phyloP scores from a whole-genome alignment of 1,140 invertebrate species.

The Zaprionus ghesquierei region DNA sequence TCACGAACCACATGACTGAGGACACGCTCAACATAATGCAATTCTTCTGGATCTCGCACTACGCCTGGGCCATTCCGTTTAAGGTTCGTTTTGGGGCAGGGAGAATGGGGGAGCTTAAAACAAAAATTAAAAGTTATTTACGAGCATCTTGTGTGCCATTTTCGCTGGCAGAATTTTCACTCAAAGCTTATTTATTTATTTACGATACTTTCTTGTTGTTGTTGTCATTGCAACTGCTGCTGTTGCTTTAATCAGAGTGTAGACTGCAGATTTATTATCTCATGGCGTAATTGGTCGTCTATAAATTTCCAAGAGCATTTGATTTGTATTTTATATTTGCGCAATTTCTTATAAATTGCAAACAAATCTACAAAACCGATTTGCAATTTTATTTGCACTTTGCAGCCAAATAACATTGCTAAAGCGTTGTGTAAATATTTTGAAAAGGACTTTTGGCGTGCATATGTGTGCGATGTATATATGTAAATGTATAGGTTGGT shows the following conservation, averaged over 20 bases:
- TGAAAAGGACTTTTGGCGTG: background rate
- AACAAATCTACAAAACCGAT: conserved; percentile 13
- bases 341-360: conserved; percentile 30
- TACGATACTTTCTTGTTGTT: conserved; percentile 22
- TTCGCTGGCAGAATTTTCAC: conserved; percentile 34
- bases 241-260: conserved; percentile 26
- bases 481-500: background rate
- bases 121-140: conserved; percentile 47
- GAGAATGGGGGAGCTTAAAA: background rate
- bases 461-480: background rate
- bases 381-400: conserved; percentile 27
- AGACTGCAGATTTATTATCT: conserved; percentile 43
- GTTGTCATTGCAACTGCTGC: conserved; percentile 5
- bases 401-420: conserved; percentile 32
- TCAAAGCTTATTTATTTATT: conserved; percentile 55
- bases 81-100: conserved; percentile 85
- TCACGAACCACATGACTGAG: conserved; percentile 92
- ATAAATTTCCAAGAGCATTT: conserved; percentile 62
- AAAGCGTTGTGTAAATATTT: conserved; percentile 37
- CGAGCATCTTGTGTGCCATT: conserved; percentile 71
- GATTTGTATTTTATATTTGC: conserved; percentile 40
- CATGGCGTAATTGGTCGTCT: conserved; percentile 35
- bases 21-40: conserved; percentile 92
- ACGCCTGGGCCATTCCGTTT: conserved; percentile 92
- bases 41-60: conserved; percentile 92